Percentiles rank a stretch among this genome's conserved stretches.
These are phyloP conservation scores for Rhipidura dahli DNA, from an alignment of 2,113 vertebrate species.

Conservation along the genomic window DNA sequence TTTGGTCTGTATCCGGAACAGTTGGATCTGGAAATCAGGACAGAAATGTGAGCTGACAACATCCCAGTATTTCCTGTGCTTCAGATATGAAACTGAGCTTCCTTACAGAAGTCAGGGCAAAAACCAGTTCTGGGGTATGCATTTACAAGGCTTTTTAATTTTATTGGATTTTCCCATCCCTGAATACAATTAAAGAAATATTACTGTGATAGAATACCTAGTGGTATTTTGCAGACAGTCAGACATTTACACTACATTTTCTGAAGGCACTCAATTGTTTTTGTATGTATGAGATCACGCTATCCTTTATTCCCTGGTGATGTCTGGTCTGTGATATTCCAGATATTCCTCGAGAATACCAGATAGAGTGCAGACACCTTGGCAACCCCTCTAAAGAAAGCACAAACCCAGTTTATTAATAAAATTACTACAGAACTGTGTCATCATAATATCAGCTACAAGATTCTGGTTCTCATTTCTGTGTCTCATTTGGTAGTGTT, in stretches of 20 bases:
- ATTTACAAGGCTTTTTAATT: neutral
- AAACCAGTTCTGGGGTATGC: neutral
- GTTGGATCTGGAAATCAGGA: neutral
- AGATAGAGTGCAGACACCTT: neutral
- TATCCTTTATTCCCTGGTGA: neutral
- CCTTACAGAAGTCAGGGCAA: neutral
- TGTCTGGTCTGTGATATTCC: neutral
- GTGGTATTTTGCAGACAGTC: neutral
- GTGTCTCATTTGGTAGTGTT: neutral
- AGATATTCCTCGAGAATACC: neutral
- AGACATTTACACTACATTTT: neutral
- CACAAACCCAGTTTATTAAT: neutral
- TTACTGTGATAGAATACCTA: neutral
- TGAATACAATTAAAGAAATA: neutral
- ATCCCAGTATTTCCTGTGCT: neutral
- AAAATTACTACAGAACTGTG: neutral
- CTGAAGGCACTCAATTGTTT: neutral
- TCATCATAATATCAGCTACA: neutral
- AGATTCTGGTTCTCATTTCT: neutral
- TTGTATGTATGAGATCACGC: neutral
- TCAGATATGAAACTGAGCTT: neutral
- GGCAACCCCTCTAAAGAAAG: neutral
- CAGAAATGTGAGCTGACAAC: neutral
- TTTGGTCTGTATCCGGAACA: neutral
- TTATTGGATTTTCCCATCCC: neutral